Percentiles rank a stretch among this genome's conserved stretches.
These are phyloP conservation scores for Patiria pectinifera DNA, from an alignment of 53 echinoderm and acorn worm genomes.

Conservation along the genomic window DNA sequence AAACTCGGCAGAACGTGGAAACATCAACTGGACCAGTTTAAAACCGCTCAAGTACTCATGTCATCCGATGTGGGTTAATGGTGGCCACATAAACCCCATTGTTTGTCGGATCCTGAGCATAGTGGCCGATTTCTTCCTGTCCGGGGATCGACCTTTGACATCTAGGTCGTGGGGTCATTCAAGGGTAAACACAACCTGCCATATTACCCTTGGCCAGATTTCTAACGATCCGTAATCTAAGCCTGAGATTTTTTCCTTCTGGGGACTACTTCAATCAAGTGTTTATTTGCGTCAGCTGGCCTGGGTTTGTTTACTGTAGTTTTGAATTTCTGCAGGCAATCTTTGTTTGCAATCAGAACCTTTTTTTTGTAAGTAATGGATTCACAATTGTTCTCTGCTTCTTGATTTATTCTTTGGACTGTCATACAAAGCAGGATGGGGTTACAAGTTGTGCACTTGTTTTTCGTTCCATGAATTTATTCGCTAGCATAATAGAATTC, in stretches of 20 bases:
- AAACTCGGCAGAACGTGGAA: background rate
- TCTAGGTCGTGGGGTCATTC: background rate
- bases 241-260: background rate
- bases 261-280: background rate
- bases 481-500: background rate
- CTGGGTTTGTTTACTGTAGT: background rate
- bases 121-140: background rate
- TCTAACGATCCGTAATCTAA: background rate
- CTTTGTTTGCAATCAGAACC: background rate
- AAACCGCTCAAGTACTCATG: background rate
- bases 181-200: background rate
- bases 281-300: constrained; percentile 6
- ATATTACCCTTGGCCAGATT: constrained; percentile 3
- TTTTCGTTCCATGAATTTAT: background rate
- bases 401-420: background rate
- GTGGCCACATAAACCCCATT: background rate
- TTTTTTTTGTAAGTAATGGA: background rate
- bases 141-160: background rate
- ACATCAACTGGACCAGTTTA: background rate
- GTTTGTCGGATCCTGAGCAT: background rate
- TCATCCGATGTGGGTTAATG: constrained; percentile 1
- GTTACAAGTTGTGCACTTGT: background rate
- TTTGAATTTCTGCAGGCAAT: constrained; percentile 6
- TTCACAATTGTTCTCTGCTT: background rate
- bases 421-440: background rate